A percentile compares a stretch with the other conserved stretches of the same genome.
Conservation (phyloP, 2,113 vertebrate species). For the Cyprinodon variegatus region DNA sequence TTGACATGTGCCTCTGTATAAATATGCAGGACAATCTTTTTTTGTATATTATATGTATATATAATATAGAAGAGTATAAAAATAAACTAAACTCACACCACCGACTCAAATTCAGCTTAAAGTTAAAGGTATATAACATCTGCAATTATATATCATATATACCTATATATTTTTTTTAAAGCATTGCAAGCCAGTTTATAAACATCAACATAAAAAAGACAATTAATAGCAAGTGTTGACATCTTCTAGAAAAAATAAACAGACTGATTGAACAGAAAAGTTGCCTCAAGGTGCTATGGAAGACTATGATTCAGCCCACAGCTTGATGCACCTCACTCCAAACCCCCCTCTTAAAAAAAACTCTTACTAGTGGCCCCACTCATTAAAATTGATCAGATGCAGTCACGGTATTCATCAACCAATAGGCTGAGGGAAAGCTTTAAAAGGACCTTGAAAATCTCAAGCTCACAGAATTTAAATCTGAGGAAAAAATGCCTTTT, state of each 20-base stretch:
- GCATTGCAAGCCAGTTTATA: constrained; percentile 73
- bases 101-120: constrained; percentile 71
- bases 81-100: constrained; percentile 78
- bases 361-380: constrained; percentile 37
- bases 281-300: constrained; percentile 77
- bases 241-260: constrained; percentile 55
- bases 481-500: constrained; percentile 14
- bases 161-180: constrained; percentile 55
- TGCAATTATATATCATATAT: constrained; percentile 69
- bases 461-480: constrained; percentile 35
- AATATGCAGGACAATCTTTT: constrained; percentile 57
- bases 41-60: constrained; percentile 33
- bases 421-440: constrained; percentile 51
- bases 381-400: constrained; percentile 65
- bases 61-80: constrained; percentile 79
- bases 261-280: constrained; percentile 49
- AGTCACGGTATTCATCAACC: constrained; percentile 62
- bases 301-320: constrained; percentile 77
- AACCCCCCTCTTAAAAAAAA: constrained; percentile 17
- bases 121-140: constrained; percentile 75
- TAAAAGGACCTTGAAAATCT: constrained; percentile 38
- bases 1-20: constrained; percentile 66
- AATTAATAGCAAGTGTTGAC: constrained; percentile 56
- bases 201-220: constrained; percentile 66
- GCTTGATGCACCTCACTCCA: constrained; percentile 31